Evolutionary conservation across 1,140 invertebrate species (phyloP).

Genomic region (Papilio aristodemus): DNA sequence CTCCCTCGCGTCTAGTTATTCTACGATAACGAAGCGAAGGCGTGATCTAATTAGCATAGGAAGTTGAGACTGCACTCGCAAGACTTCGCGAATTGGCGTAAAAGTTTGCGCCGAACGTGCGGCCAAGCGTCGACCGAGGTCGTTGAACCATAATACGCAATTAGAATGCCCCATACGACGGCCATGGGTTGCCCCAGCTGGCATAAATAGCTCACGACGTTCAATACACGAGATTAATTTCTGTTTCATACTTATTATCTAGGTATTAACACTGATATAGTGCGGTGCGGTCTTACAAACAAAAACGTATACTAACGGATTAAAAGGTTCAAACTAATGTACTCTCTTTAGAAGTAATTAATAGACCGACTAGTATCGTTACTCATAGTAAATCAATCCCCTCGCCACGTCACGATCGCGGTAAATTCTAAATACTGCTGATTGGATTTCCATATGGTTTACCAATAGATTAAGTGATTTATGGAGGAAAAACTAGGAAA

Average conservation of each 20-base stretch:
- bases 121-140: conserved; percentile 56
- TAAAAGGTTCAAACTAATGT: too few species aligned
- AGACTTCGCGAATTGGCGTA: conserved; percentile 68
- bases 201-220: conserved; percentile 71
- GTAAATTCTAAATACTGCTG: too few species aligned
- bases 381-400: too few species aligned
- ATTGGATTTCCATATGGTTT: too few species aligned
- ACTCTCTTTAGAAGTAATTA: too few species aligned
- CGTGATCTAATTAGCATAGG: conserved; percentile 36
- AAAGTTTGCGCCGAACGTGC: conserved; percentile 48
- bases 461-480: too few species aligned
- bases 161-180: conserved; percentile 76
- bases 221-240: conserved; percentile 65
- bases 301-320: too few species aligned
- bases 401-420: too few species aligned
- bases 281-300: neutral
- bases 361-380: too few species aligned
- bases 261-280: conserved; percentile 13
- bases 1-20: neutral
- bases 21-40: conserved; percentile 25
- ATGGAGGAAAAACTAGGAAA: too few species aligned
- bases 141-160: conserved; percentile 76
- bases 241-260: conserved; percentile 48
- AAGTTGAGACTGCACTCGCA: conserved; percentile 40
- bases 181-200: conserved; percentile 59